Conservation (phyloP, 1,140 invertebrate genomes). For the Trachymyrmex cornetzi region DNA sequence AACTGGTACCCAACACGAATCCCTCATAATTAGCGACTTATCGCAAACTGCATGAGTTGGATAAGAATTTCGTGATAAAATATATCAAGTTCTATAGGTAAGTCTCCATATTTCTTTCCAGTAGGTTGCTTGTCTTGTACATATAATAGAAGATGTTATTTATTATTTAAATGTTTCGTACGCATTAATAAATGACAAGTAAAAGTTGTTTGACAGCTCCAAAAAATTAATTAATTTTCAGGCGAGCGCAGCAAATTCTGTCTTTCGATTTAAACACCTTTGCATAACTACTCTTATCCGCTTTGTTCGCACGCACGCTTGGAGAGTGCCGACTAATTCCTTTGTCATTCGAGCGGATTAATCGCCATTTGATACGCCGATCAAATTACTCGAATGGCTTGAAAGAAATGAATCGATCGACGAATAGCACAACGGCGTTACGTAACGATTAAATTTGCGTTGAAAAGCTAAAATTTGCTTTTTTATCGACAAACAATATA, state of each 20-base stretch:
- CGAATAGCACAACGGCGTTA: neutral
- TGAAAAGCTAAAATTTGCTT: neutral
- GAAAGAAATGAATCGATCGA: conserved; percentile 9
- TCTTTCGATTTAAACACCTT: conserved; percentile 14
- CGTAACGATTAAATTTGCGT: neutral
- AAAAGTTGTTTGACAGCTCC: neutral
- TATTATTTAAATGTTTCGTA: neutral
- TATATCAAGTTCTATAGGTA: conserved; percentile 45
- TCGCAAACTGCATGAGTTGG: conserved; percentile 34
- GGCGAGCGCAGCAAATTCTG: neutral
- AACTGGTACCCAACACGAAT: conserved; percentile 47
- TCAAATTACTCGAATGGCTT: conserved; percentile 21
- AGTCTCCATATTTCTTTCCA: conserved; percentile 23
- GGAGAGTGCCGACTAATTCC: conserved; percentile 32
- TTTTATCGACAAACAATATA: neutral
- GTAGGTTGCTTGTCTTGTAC: conserved; percentile 19
- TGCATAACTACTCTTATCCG: neutral
- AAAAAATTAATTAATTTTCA: conserved; percentile 11
- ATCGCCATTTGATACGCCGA: conserved; percentile 32
- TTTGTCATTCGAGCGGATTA: conserved; percentile 26
- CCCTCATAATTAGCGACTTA: conserved; percentile 28
- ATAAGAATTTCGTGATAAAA: conserved; percentile 45
- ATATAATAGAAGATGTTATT: neutral
- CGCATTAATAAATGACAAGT: neutral
- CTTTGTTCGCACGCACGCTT: conserved; percentile 17